Percentiles rank a stretch among this genome's conserved stretches.
Conservation (phyloP, 2,888 invertebrate species). For the Drosophila lutescens region DNA sequence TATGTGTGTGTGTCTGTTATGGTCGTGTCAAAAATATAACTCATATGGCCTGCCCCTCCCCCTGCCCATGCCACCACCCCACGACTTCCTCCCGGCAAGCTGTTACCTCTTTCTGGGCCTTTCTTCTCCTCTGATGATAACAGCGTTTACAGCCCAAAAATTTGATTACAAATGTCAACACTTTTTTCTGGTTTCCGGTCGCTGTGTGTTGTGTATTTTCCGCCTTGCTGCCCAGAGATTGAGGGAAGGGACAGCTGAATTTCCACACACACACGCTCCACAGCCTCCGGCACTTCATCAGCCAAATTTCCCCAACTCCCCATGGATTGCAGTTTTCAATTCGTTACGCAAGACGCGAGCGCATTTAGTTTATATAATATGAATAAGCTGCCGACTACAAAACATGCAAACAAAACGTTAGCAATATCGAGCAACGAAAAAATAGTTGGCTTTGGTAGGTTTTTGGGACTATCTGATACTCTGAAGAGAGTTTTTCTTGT, state of each 20-base stretch:
- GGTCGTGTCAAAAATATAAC: conserved; percentile 61
- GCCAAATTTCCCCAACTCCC: conserved; percentile 1
- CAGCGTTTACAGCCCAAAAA: conserved; percentile 44
- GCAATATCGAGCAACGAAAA: background rate
- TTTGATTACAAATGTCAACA: conserved; percentile 74
- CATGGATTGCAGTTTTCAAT: conserved; percentile 69
- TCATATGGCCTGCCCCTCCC: conserved; percentile 32
- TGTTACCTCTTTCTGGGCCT: conserved; percentile 38
- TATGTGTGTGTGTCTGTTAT: conserved; percentile 30
- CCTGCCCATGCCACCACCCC: conserved; percentile 1
- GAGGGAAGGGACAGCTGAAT: background rate
- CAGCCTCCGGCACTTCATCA: conserved; percentile 14
- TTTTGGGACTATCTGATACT: background rate
- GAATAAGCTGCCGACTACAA: conserved; percentile 68
- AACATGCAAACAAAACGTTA: conserved; percentile 37
- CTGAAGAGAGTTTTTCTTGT: background rate
- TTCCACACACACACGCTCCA: background rate
- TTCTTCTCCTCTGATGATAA: conserved; percentile 47
- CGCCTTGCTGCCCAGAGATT: conserved; percentile 16
- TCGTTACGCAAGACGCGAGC: conserved; percentile 76
- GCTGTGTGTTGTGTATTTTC: conserved; percentile 48
- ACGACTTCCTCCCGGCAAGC: conserved; percentile 32
- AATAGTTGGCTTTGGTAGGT: background rate
- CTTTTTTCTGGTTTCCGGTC: conserved; percentile 30
- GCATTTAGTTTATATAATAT: conserved; percentile 75